A percentile compares a stretch with the other conserved stretches of the same genome.
phyloP scores from a whole-genome alignment of 2,113 vertebrate species.

The Corydoras sp. region DNA sequence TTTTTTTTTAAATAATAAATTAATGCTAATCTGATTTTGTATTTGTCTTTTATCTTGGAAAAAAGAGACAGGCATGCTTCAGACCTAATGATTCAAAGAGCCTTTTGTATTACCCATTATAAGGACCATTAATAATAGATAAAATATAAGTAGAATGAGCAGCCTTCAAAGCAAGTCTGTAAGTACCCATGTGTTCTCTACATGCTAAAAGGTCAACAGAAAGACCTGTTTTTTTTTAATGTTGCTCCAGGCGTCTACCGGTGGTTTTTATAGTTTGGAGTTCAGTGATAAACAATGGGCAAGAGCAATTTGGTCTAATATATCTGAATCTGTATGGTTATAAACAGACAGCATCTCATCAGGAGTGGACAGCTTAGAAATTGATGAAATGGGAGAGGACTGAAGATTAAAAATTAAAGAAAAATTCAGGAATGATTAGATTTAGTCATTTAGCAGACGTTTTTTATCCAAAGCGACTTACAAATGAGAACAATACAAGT shows the following conservation, averaged over 20 bases:
- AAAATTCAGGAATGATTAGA: not conserved
- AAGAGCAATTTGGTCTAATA: not conserved
- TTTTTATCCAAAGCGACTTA: too few species aligned
- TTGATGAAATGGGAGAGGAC: not conserved
- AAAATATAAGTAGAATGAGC: too few species aligned
- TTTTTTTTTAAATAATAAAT: too few species aligned
- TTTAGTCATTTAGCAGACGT: too few species aligned
- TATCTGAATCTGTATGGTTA: not conserved
- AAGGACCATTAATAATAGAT: too few species aligned
- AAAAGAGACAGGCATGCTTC: too few species aligned
- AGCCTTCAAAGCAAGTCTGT: too few species aligned
- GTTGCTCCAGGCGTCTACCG: not conserved
- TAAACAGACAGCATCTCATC: not conserved
- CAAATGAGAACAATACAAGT: too few species aligned
- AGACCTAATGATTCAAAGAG: too few species aligned
- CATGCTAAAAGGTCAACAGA: not conserved
- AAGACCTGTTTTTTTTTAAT: not conserved
- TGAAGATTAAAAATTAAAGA: not conserved
- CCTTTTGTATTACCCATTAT: too few species aligned
- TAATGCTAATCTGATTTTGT: too few species aligned
- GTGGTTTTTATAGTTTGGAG: not conserved
- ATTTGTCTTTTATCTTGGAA: too few species aligned
- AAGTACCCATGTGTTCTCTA: not conserved
- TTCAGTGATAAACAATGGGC: not conserved
- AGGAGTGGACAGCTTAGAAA: not conserved